A percentile compares a stretch with the other conserved stretches of the same genome.
phyloP scores from a whole-genome alignment of 2,888 invertebrate species.

The Megastigmus dorsalis region DNA sequence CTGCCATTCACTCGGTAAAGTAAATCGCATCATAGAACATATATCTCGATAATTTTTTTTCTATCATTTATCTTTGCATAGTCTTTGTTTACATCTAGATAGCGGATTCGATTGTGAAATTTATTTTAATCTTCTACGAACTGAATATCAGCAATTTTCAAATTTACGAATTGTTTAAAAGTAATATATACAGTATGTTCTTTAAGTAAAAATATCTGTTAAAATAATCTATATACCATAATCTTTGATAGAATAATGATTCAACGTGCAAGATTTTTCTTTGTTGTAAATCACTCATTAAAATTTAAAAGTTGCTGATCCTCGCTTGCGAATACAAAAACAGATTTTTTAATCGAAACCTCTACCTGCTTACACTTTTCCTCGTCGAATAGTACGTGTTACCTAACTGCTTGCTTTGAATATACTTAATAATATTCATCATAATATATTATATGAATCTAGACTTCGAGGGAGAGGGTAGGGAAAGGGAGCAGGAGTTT shows the following conservation, averaged over 20 bases:
- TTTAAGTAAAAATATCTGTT: neutral
- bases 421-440: conserved; percentile 60
- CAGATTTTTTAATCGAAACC: conserved; percentile 1
- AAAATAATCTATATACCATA: neutral
- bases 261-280: neutral
- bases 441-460: conserved; percentile 66
- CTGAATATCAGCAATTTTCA: neutral
- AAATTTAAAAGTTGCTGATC: neutral
- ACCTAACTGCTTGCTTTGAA: conserved; percentile 58
- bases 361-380: conserved; percentile 43
- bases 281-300: conserved; percentile 16
- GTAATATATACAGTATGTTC: conserved; percentile 13
- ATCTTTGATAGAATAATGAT: conserved; percentile 2
- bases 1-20: conserved; percentile 25
- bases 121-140: neutral
- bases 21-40: conserved; percentile 45
- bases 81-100: conserved; percentile 29
- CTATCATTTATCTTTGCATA: conserved; percentile 47
- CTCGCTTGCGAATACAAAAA: neutral
- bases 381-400: conserved; percentile 64
- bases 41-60: conserved; percentile 51
- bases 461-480: conserved; percentile 59
- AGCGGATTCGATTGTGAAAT: neutral
- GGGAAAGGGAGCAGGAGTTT: conserved; percentile 10
- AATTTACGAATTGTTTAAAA: conserved; percentile 2